Conservation (phyloP, 64 coral and sea anemone genomes). For the Cladopsammia gracilis region DNA sequence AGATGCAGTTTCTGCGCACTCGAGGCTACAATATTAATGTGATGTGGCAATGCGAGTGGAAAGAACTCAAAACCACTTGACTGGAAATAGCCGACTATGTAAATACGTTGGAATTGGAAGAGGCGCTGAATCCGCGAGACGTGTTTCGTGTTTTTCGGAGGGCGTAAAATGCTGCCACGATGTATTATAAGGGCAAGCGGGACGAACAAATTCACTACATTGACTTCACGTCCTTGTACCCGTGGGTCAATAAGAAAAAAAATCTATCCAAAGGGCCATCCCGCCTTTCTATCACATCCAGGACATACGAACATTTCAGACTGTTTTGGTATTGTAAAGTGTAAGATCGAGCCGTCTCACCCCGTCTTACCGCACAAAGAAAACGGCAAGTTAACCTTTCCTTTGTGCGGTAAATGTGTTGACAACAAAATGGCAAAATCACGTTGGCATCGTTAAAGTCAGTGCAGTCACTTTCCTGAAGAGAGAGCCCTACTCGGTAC, state of each 20-base stretch:
- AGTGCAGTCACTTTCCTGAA: neutral
- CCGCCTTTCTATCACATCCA: neutral
- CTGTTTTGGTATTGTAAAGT: conserved; percentile 7
- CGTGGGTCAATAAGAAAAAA: neutral
- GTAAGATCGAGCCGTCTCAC: neutral
- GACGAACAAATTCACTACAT: conserved; percentile 18
- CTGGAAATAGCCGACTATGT: neutral
- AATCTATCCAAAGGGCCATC: neutral
- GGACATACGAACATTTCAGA: neutral
- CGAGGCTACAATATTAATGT: neutral
- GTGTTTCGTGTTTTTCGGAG: conserved; percentile 25
- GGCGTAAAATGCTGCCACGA: neutral
- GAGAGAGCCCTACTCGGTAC: neutral
- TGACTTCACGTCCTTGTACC: conserved; percentile 12
- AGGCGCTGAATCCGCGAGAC: neutral
- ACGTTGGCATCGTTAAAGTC: neutral
- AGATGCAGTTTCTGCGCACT: neutral
- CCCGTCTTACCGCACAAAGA: neutral
- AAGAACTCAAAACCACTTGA: neutral
- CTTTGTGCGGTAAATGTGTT: neutral
- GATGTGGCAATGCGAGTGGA: conserved; percentile 33
- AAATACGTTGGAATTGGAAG: neutral
- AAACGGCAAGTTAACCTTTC: neutral
- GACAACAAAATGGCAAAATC: no score
- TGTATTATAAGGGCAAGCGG: no score